Evolutionary conservation across 2,797 vertebrate species (phyloP).

Genomic region (Anabas testudineus): DNA sequence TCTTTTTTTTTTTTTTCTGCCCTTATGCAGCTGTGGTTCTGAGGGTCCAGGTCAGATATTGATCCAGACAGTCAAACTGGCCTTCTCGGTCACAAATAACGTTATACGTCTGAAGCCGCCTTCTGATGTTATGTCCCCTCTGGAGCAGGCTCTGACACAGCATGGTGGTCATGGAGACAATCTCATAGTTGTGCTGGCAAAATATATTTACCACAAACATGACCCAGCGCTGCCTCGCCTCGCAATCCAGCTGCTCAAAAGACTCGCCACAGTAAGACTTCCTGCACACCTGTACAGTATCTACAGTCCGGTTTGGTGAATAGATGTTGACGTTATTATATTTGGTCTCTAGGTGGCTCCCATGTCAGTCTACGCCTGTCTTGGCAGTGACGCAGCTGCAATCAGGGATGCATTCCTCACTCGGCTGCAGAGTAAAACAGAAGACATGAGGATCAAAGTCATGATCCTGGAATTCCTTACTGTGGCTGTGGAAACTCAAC

Average conservation of each 20-base stretch:
- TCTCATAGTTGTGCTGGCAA: constrained; percentile 94
- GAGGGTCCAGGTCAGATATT: constrained; percentile 96
- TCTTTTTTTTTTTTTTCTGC: not conserved
- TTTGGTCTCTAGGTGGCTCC: constrained; percentile 90
- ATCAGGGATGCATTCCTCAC: constrained; percentile 96
- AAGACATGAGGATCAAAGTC: constrained; percentile 98
- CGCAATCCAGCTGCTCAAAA: constrained; percentile 95
- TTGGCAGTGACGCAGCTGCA: constrained; percentile 93
- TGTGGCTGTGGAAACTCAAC: constrained; percentile 96
- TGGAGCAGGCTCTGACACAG: constrained; percentile 97
- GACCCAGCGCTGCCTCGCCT: constrained; percentile 95
- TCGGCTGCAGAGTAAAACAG: constrained; percentile 93
- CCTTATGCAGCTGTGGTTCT: constrained; percentile 85
- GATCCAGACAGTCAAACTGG: constrained; percentile 96
- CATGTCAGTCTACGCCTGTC: constrained; percentile 98
- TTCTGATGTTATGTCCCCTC: constrained; percentile 89
- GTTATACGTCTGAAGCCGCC: constrained; percentile 95
- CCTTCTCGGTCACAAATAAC: constrained; percentile 97
- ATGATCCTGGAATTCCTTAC: constrained; percentile 99
- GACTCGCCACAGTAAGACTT: constrained; percentile 90
- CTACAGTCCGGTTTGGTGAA: not conserved
- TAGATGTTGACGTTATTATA: accelerated
- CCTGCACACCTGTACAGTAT: accelerated
- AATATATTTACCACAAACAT: constrained; percentile 98
- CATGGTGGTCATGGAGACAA: constrained; percentile 96